These are phyloP conservation scores for Mormyrus proboscirostris DNA, from an alignment of 2,797 vertebrate genomes.

Conservation along the genomic window DNA sequence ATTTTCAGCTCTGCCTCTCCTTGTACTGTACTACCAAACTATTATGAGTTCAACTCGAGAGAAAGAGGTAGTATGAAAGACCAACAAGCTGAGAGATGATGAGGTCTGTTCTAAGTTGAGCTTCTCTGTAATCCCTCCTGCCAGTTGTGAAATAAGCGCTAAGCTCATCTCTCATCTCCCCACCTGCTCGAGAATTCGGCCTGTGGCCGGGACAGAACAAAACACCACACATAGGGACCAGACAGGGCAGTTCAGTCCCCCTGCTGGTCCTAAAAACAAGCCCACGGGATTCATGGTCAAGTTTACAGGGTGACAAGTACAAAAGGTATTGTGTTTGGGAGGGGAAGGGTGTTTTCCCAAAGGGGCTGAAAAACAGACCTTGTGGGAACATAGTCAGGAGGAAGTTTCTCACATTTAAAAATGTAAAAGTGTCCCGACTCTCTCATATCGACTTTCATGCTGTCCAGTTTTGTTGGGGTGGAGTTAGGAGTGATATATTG, in stretches of 20 bases:
- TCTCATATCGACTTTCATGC: not conserved
- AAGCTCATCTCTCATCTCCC: slow-evolving; percentile 44
- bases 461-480: not conserved
- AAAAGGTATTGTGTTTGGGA: not conserved
- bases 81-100: not conserved
- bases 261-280: slow-evolving; percentile 18
- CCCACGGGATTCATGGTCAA: not conserved
- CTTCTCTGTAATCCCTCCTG: slow-evolving; percentile 17
- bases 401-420: not conserved
- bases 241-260: slow-evolving; percentile 14
- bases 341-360: not conserved
- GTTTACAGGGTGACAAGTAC: not conserved
- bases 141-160: slow-evolving; percentile 35
- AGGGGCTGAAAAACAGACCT: not conserved
- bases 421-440: not conserved
- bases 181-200: slow-evolving; percentile 39
- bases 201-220: not conserved
- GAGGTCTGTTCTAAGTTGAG: slow-evolving; percentile 2
- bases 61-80: not conserved
- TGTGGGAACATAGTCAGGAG: not conserved
- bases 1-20: not conserved
- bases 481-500: not conserved
- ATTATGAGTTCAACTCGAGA: not conserved
- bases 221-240: not conserved
- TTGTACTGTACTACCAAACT: not conserved